Base-by-base conservation (phyloP, 2,888 invertebrate species). In the Mesorhabditis sp. region DNA sequence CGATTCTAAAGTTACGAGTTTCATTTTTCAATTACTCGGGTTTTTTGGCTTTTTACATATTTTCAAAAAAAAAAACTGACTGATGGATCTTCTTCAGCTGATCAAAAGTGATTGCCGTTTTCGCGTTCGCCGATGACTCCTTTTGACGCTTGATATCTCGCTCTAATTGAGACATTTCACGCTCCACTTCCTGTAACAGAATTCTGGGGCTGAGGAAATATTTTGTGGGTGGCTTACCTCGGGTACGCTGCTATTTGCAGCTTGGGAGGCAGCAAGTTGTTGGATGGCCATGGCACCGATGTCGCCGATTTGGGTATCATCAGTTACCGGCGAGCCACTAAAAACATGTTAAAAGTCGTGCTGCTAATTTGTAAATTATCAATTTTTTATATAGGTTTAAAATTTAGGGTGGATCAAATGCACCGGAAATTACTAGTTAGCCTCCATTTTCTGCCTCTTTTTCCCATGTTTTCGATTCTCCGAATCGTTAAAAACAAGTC, bases 31-130 rank as follows among this genome's bases (percentile, higher is more conserved):
- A 6, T 66, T 44, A 44, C 7, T 66, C 4, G 13, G 70, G 41
- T 10, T 67, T 65, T 7, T 15, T 65, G 41, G 10, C 43, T 65
- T 10, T 15, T 63, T 7, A 63, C 13, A 10, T 13, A 10, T 43
- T 43, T 63, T 41, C 13, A 43, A 28, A 63, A n/a, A 10, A 44
- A 58, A 41, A 5, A n/a, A 44, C 75, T 66, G 62, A 79, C 79
- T 69, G 69, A 69, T 76, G 72, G 28, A 79, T 78, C 61, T 74
- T 74, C 61, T 73, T 70, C 62, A 79, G 69, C 66, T 79, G 79
- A 4, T 76, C 76, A 61, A 76, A 76, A 6, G 76, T 78, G 7
- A 79, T 79, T 6, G 79, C 72, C 2, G 79, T 79, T 65, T 79
- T 79, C 6, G 79, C 79, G 64, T 79, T 79, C 15, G 73, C 69